A percentile compares a stretch with the other conserved stretches of the same genome.
phyloP scores from a whole-genome alignment of 2,113 vertebrate species.

The Pseudonaja textilis region DNA sequence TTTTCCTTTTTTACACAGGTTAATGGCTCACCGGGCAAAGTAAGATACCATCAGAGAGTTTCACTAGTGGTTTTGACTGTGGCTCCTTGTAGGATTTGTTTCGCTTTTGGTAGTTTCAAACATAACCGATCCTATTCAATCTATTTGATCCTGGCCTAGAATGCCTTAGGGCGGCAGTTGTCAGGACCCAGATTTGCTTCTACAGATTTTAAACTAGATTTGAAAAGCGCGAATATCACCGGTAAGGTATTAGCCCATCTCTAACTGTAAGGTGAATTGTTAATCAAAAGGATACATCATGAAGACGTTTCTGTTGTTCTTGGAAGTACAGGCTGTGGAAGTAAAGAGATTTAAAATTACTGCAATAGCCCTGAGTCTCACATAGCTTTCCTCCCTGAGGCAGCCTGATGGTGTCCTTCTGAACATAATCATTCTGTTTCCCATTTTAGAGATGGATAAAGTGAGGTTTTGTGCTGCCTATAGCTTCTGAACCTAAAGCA shows the following conservation, averaged over 20 bases:
- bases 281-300: neutral
- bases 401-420: neutral
- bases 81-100: neutral
- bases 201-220: neutral
- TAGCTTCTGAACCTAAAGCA: neutral
- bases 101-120: neutral
- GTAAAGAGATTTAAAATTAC: neutral
- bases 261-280: neutral
- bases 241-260: neutral
- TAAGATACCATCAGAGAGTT: neutral
- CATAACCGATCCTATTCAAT: neutral
- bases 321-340: neutral
- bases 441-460: slow-evolving; percentile 11
- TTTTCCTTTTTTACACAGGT: neutral
- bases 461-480: neutral
- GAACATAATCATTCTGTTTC: neutral
- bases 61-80: neutral
- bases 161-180: too few species aligned
- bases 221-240: neutral
- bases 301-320: neutral
- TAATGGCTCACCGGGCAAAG: neutral
- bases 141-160: neutral
- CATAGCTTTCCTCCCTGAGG: neutral
- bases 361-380: neutral
- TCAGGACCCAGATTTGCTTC: neutral